phyloP scores from a whole-genome alignment of 2,113 vertebrate species.

The Pedetes capensis region DNA sequence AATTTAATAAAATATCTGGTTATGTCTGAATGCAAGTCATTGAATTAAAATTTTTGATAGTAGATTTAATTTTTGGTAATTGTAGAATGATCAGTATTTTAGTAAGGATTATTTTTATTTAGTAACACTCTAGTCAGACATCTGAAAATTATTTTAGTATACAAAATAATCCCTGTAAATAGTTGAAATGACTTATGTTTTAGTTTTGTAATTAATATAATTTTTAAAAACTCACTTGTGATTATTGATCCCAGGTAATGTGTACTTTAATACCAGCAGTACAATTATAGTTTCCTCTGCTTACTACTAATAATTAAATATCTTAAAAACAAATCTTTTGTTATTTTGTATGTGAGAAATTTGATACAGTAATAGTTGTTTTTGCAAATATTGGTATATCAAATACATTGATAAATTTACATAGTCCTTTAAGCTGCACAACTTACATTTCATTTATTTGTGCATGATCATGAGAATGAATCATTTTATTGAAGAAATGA shows the following conservation, averaged over 20 bases:
- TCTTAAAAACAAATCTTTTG: not conserved
- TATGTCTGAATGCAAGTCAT: conserved; percentile 10
- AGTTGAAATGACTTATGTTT: not conserved
- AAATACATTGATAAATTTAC: conserved; percentile 12
- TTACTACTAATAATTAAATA: not conserved
- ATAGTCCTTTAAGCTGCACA: not conserved
- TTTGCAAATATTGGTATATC: not conserved
- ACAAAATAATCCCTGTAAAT: not conserved
- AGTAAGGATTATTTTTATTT: not conserved
- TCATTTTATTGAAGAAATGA: not conserved
- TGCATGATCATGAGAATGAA: not conserved
- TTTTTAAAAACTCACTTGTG: not conserved
- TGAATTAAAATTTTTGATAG: conserved; percentile 34
- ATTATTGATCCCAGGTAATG: not conserved
- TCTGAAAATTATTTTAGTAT: conserved; percentile 31
- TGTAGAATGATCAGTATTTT: not conserved
- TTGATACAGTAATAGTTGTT: not conserved
- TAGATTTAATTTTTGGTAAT: conserved; percentile 1
- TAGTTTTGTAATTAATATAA: not conserved
- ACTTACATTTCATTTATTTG: conserved; percentile 9
- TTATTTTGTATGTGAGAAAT: not conserved
- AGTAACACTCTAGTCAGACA: not conserved
- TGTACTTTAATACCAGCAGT: not conserved
- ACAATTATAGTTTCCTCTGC: not conserved
- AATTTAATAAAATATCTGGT: conserved; percentile 43